Evolutionary conservation across 2,888 invertebrate genomes (phyloP), one percentile per base, ranked within the genome.

Genomic region (Lycocerus yunnanus): DNA sequence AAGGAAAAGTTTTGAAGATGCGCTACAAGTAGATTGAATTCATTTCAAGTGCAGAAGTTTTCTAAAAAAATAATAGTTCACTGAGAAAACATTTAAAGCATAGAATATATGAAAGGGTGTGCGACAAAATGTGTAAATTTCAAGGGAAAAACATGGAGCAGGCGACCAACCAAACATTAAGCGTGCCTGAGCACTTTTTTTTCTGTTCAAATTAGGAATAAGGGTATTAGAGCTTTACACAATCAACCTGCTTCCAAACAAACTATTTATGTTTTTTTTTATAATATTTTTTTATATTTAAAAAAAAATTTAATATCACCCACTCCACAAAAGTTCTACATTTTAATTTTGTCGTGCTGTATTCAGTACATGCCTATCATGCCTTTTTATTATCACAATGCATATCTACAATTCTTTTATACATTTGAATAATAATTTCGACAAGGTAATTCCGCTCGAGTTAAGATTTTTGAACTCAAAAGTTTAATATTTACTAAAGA

Each of bases 111-210:
- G 79, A 82, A 81, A 78, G 86, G 88, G 80, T 88, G 86, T 84
- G 84, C 82, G 83, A 88, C 85, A 88, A 88, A 88, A 80, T 79
- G 79, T 80, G 82, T 80, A 82, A 81, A 20, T 88, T 89, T 86
- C 87, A 89, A 88, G 88, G 82, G 88, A 89, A 86, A 88, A 88
- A 89, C 89, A 88, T 89, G 90, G 83, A 86, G 84, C 86, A 90
- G 88, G 87, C 88, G 86, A 87, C 87, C 88, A 87, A 88, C 87
- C 88, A 87, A 86, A 85, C 84, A 86, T 83, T 79, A 85, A 86
- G 86, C 86, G 85, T 86, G 86, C 84, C 82, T 79, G 76, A 81
- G 82, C 80, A 80, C 82, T 81, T 80, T 79, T 80, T n/a, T n/a
- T 77, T 43, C 80, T 72, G 77, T 83, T 81, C 84, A 83, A 81